Evolutionary conservation across 35 echinoderm and acorn worm genomes (phyloP), one percentile per base, ranked within the genome.

Genomic region (Heliocidaris erythrogramma): DNA sequence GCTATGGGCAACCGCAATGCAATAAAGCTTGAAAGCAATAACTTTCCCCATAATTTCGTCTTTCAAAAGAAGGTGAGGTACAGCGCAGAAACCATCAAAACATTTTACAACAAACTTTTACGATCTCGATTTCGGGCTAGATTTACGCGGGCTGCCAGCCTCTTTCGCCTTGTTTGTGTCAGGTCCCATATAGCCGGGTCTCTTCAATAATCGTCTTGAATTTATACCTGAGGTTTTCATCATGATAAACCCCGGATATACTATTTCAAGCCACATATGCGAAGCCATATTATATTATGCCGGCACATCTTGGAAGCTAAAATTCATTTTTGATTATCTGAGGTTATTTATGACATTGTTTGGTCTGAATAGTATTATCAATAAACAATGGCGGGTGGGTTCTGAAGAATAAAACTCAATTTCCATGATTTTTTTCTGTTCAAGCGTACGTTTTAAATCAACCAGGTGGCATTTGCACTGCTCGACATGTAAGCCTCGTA

Each of bases 281-380:
- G 49, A 17, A 18, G 16, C 60, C 17, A 69, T 27, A 69, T 52
- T 69, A 69, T 69, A 69, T 69, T 24, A 69, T 69, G 60, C 60
- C 60, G 21, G 60, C 60, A 65, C 60, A 69, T 21, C 60, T 69
- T 69, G 60, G 13, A 69, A 24, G 60, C 13, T 24, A 18, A 69
- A 69, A 24, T 27, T 27, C 60, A 69, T 69, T 69, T 18, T 69
- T 48, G 30, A 88, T 88, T 88, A 88, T 48, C 13, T 17, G 86
- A 1, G 86, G 47, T 88, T 88, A 88, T 88, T 88, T 88, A 88
- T 88, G 86, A 29, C 86, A 88, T 88, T 88, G 86, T 88, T 88
- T 88, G 31, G 16, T 88, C 13, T 48, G 47, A 48, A 24, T 24
- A 48, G 86, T 32, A 88, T 88, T 88, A 88, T 88, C 86, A 88